Evolutionary conservation across 2,113 vertebrate species (phyloP), one percentile per base, ranked within the genome.

Genomic region (Crotalus helleri): DNA sequence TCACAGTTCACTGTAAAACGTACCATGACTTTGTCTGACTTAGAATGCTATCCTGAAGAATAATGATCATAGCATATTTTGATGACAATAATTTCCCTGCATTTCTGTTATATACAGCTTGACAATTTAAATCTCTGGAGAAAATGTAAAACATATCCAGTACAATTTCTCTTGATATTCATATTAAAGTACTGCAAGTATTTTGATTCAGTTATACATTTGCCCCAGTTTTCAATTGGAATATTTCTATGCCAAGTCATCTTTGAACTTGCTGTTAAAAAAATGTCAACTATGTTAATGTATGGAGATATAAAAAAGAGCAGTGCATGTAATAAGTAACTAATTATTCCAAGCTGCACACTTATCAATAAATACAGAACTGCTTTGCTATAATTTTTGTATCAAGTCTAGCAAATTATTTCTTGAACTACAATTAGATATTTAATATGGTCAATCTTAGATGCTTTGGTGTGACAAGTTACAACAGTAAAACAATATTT

Each of bases 61-160:
- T 2, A 93, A 46, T 3, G 2, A 49, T 24, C 86, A 87, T 89
- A 64, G 24, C 0, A 0, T 0, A 85, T 54, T 64, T 61, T 64
- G 3, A 0, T 0, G 74, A 51, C 61, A 89, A 0, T 0, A 53
- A 1, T 92, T 0, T 0, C 21, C 1, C 57, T 1, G 64, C n/a
- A n/a, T 19, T 85, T 46, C 26, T 86, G 81, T 29, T 33, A 95
- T 24, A 24, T 26, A 26, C 0, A 0, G n/a, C 29, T 64, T 29
- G 4, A 58, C 44, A 53, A 54, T 86, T 24, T 53, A 49, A 92
- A 81, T 39, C 59, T 86, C 90, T 81, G 64, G 81, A 51, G 64
- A 64, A 64, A 39, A 49, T 90, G n/a, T 74, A 39, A 58, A 44
- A 81, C 2, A 33, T 88, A 74, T 54, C 23, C 26, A 24, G 8